phyloP scores from a whole-genome alignment of 2,888 invertebrate genomes.

The Geophilus truncorum region DNA sequence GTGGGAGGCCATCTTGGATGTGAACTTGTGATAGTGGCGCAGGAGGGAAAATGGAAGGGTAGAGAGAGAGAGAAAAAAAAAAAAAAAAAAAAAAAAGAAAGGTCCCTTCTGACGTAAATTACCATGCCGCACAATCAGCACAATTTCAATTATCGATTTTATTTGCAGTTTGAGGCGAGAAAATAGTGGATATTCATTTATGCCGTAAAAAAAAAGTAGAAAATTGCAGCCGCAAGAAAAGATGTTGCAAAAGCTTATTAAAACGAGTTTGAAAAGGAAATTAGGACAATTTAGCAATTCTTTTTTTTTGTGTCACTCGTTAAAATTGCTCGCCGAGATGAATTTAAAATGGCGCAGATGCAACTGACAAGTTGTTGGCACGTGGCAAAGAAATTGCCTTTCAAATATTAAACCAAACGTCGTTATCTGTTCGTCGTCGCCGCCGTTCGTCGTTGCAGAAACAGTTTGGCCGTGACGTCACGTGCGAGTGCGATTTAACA shows the following conservation, averaged over 20 bases:
- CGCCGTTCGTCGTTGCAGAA: background rate
- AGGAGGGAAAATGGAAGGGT: background rate
- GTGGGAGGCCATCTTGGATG: constrained; percentile 1
- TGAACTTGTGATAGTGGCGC: background rate
- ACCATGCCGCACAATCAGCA: background rate
- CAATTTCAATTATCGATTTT: constrained; percentile 15
- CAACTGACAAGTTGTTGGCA: constrained; percentile 25
- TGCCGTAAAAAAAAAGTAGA: no score
- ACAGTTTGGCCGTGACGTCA: background rate
- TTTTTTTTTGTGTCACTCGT: background rate
- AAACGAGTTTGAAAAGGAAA: constrained; percentile 13
- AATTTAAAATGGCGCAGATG: constrained; percentile 19
- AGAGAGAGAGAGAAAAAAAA: no score
- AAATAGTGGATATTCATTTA: background rate
- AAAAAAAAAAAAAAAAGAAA: no score
- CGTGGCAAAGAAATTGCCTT: constrained; percentile 27
- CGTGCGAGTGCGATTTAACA: background rate
- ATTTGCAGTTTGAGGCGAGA: background rate
- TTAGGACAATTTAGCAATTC: constrained; percentile 10
- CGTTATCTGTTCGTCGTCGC: background rate
- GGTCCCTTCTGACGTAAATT: background rate
- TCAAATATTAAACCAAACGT: constrained; percentile 27
- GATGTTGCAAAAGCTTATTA: background rate
- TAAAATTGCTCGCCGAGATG: constrained; percentile 27
- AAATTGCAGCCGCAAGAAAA: background rate